phyloP scores from a whole-genome alignment of 1,140 invertebrate genomes.

The Physella acuta region DNA sequence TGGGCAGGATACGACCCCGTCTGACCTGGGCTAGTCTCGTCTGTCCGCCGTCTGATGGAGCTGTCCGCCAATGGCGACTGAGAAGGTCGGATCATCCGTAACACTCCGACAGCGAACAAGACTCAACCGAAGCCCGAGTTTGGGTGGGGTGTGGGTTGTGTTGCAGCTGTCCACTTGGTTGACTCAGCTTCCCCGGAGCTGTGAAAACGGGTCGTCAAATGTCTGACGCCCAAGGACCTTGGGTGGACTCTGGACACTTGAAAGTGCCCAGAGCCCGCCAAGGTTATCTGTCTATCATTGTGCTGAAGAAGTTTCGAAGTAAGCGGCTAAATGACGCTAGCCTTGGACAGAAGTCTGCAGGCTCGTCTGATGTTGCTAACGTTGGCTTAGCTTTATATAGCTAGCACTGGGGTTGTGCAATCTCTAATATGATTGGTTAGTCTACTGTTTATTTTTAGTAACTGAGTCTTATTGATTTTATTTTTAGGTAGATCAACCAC shows the following conservation, averaged over 20 bases:
- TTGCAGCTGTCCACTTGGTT: conserved; percentile 4
- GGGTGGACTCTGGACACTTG: conserved; percentile 14
- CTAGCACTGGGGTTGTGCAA: too few relatives aligned
- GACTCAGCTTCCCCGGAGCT: conserved; percentile 1
- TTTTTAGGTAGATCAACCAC: too few relatives aligned
- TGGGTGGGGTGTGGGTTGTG: not conserved
- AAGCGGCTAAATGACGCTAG: not conserved
- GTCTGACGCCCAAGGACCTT: conserved; percentile 9
- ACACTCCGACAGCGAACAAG: not conserved
- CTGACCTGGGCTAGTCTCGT: conserved; percentile 4
- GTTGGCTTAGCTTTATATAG: too few relatives aligned
- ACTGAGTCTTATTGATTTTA: too few relatives aligned
- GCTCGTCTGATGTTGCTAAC: not conserved
- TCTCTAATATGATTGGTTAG: too few relatives aligned
- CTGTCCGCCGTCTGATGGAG: not conserved
- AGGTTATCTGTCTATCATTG: conserved; percentile 6
- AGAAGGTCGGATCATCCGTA: not conserved
- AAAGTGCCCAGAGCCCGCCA: conserved; percentile 9
- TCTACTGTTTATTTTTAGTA: too few relatives aligned
- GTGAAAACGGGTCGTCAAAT: not conserved
- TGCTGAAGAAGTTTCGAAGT: conserved; percentile 2
- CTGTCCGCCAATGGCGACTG: not conserved
- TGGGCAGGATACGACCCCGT: not conserved
- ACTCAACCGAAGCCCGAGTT: not conserved
- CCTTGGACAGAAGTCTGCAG: not conserved